Conservation (phyloP, 2,888 invertebrate species). For the Melieria picta region DNA sequence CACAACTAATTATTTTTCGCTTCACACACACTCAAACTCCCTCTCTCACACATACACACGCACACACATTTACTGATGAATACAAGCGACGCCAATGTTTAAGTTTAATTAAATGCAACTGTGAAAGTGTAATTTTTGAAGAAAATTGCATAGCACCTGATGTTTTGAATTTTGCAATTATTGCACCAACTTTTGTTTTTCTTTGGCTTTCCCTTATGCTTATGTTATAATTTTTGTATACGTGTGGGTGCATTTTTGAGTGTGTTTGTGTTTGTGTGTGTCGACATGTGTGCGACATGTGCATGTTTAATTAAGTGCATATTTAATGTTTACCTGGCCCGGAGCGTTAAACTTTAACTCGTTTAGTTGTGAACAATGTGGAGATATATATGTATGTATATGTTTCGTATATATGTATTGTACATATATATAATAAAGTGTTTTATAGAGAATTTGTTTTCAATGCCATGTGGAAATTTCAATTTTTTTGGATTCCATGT, state of each 20-base stretch:
- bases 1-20: conserved; percentile 61
- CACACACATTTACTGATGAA: too few species aligned
- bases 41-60: too few species aligned
- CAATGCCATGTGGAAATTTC: too few species aligned
- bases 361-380: background rate
- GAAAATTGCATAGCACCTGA: background rate
- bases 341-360: background rate
- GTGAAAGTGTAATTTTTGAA: background rate
- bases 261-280: background rate
- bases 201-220: too few species aligned
- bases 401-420: too few species aligned
- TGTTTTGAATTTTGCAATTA: background rate
- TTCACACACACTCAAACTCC: conserved; percentile 48
- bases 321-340: background rate
- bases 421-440: too few species aligned
- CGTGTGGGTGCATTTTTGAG: background rate
- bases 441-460: too few species aligned
- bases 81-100: too few species aligned
- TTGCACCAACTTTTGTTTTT: background rate
- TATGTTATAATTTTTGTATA: background rate
- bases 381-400: too few species aligned
- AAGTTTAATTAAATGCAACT: too few species aligned
- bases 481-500: too few species aligned
- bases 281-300: too few species aligned
- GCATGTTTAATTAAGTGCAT: background rate